Conservation (phyloP, 1,140 invertebrate genomes). For the Himalopsyche phryganea region DNA sequence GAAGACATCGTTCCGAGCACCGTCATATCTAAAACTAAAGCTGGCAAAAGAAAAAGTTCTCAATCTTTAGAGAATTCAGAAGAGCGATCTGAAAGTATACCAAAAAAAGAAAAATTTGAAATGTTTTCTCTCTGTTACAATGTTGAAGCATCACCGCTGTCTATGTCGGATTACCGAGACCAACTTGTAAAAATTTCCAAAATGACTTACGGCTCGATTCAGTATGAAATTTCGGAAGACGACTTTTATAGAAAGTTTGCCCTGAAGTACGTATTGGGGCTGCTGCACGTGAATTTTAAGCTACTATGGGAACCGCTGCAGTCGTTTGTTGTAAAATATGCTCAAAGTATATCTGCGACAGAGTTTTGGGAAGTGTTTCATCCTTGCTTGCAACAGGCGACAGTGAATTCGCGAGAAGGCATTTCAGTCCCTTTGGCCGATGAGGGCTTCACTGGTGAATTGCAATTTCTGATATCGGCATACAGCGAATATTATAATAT, state of each 20-base stretch:
- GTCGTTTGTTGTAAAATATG: conserved; percentile 70
- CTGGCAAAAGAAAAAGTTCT: too few relatives aligned
- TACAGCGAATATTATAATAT: conserved; percentile 45
- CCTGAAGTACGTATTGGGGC: conserved; percentile 75
- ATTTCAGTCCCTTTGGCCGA: conserved; percentile 41
- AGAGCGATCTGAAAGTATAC: conserved; percentile 27
- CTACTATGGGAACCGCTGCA: conserved; percentile 81
- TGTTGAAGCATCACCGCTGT: conserved; percentile 64
- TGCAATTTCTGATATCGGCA: conserved; percentile 38
- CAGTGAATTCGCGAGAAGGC: conserved; percentile 41
- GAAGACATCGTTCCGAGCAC: conserved; percentile 43
- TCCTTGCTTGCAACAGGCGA: conserved; percentile 54
- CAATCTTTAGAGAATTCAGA: conserved; percentile 6
- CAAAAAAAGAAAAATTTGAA: conserved; percentile 46
- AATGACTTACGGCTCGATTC: conserved; percentile 59
- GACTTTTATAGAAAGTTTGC: conserved; percentile 59
- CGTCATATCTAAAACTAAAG: too few relatives aligned
- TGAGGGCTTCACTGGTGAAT: conserved; percentile 39
- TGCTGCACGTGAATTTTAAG: conserved; percentile 83
- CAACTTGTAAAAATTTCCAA: conserved; percentile 71
- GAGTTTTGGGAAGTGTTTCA: conserved; percentile 78
- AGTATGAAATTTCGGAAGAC: conserved; percentile 54
- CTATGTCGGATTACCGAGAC: conserved; percentile 74
- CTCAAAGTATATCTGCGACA: conserved; percentile 58
- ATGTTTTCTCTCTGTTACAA: conserved; percentile 66